phyloP scores from a whole-genome alignment of 2,888 invertebrate species.

The Drosophila kuntzei region DNA sequence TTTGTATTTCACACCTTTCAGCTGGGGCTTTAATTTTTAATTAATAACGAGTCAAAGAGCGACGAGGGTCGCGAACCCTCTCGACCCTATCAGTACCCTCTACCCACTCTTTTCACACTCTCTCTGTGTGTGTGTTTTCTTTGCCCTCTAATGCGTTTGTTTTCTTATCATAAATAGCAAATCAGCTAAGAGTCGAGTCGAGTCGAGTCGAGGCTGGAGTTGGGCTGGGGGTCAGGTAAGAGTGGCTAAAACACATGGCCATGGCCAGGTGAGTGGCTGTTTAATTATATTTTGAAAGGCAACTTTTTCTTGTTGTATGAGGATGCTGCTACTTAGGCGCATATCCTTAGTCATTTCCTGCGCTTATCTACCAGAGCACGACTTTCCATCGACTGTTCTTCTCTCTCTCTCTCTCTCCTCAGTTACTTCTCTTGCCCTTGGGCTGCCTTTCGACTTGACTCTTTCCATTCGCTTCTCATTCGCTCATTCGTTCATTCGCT shows the following conservation, averaged over 20 bases:
- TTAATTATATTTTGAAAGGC: constrained; percentile 81
- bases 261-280: constrained; percentile 76
- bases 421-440: background rate
- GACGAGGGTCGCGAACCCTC: constrained; percentile 61
- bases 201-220: constrained; percentile 21
- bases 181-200: constrained; percentile 54
- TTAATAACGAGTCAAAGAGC: constrained; percentile 75
- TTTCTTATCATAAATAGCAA: constrained; percentile 81
- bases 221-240: constrained; percentile 27
- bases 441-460: constrained; percentile 17
- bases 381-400: constrained; percentile 11
- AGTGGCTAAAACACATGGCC: constrained; percentile 61
- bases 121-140: constrained; percentile 3
- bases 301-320: constrained; percentile 28
- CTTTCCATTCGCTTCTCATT: constrained; percentile 13
- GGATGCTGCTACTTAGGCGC: constrained; percentile 80
- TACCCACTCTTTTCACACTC: constrained; percentile 2
- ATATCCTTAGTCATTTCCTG: constrained; percentile 82
- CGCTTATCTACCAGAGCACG: constrained; percentile 69
- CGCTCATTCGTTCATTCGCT: constrained; percentile 30
- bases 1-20: constrained; percentile 79
- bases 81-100: constrained; percentile 15
- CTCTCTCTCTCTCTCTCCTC: too few relatives aligned
- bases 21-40: constrained; percentile 79
- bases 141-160: constrained; percentile 76